phyloP scores from a whole-genome alignment of 2,797 vertebrate genomes.

The Mus minutoides region DNA sequence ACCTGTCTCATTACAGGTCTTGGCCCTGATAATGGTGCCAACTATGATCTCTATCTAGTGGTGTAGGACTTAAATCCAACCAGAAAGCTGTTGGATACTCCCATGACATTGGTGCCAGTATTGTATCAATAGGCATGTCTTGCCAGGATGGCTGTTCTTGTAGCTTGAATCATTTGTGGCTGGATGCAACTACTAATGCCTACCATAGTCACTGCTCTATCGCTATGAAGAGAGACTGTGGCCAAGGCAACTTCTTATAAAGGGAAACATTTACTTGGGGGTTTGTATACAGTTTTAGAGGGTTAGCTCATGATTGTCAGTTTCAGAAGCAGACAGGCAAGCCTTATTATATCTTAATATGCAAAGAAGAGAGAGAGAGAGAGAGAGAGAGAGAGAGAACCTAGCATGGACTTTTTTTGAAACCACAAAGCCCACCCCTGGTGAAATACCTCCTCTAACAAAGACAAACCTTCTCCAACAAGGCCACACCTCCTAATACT shows the following conservation, averaged over 20 bases:
- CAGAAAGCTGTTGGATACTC: not conserved
- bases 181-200: not conserved
- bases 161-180: not conserved
- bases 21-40: not conserved
- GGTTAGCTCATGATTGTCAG: not conserved
- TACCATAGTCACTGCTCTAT: not conserved
- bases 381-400: not conserved
- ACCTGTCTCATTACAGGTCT: not conserved
- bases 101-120: not conserved
- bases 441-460: not conserved
- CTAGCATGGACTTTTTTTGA: not conserved
- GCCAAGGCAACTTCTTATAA: not conserved
- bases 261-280: not conserved
- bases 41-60: not conserved
- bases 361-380: not conserved
- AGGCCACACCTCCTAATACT: not conserved
- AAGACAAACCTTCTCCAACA: not conserved
- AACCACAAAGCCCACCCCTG: not conserved
- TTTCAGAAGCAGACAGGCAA: not conserved
- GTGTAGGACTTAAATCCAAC: not conserved
- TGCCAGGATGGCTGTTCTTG: not conserved
- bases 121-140: not conserved
- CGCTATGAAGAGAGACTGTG: not conserved
- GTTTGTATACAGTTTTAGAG: not conserved
- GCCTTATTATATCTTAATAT: not conserved